phyloP scores from a whole-genome alignment of 2,888 invertebrate species.

The Theristus sp. region DNA sequence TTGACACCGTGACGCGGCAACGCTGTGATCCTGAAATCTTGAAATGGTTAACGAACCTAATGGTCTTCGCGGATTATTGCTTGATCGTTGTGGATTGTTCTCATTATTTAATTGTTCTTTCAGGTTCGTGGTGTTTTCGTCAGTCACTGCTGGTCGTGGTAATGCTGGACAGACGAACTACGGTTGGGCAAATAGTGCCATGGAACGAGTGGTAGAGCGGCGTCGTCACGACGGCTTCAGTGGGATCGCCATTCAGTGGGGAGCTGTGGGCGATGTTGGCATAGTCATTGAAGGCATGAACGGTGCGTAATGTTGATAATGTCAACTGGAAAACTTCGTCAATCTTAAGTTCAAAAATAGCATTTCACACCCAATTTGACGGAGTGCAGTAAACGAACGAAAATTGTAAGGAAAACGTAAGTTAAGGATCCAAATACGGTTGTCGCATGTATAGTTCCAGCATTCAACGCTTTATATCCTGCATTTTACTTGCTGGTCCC shows the following conservation, averaged over 20 bases:
- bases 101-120: too few relatives aligned
- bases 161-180: conserved; percentile 87
- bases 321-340: too few relatives aligned
- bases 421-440: too few relatives aligned
- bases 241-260: conserved; percentile 76
- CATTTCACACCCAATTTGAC: too few relatives aligned
- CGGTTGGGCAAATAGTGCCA: conserved; percentile 77
- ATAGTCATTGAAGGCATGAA: conserved; percentile 63
- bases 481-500: too few relatives aligned
- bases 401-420: too few relatives aligned
- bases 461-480: too few relatives aligned
- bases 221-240: conserved; percentile 66
- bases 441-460: too few relatives aligned
- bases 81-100: background rate
- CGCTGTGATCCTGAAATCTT: conserved; percentile 48
- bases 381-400: too few relatives aligned
- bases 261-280: conserved; percentile 65
- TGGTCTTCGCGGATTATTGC: background rate
- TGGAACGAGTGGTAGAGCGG: conserved; percentile 79
- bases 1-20: conserved; percentile 57
- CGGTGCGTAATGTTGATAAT: too few relatives aligned
- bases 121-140: conserved; percentile 47
- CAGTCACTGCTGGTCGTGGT: conserved; percentile 80
- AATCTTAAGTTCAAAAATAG: too few relatives aligned
- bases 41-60: background rate